Conservation (phyloP, 2,797 vertebrate genomes). For the Acanthurus tractus region DNA sequence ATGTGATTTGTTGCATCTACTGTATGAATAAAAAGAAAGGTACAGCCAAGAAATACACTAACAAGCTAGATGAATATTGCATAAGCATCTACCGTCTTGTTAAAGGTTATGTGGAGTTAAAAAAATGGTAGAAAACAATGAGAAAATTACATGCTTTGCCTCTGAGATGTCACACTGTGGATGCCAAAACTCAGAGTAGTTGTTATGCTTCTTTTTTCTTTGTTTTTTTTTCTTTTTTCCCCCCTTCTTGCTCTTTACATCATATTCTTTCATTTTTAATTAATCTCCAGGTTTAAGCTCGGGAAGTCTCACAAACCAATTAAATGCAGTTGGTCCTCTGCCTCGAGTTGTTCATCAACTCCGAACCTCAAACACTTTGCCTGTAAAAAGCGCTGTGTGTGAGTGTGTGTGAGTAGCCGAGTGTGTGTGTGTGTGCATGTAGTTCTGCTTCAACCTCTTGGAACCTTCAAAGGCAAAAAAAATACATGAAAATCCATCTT, state of each 20-base stretch:
- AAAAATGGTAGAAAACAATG: conserved; percentile 7
- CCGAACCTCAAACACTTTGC: conserved; percentile 28
- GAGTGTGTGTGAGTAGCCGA: conserved; percentile 6
- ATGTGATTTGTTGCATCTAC: conserved; percentile 34
- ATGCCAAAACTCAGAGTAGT: conserved; percentile 36
- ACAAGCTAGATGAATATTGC: conserved; percentile 60
- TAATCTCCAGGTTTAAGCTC: conserved; percentile 66
- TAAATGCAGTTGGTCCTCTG: conserved; percentile 58
- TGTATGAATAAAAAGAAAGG: conserved; percentile 29
- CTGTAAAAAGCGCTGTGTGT: conserved; percentile 17
- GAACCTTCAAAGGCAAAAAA: conserved; percentile 62
- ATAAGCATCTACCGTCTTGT: conserved; percentile 42
- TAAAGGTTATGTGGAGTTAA: conserved; percentile 30
- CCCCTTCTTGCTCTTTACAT: conserved; percentile 31
- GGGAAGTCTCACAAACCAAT: conserved; percentile 55
- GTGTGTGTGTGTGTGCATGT: conserved; percentile 21
- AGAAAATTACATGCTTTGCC: conserved; percentile 16
- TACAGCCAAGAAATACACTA: conserved; percentile 13
- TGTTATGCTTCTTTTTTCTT: conserved; percentile 22
- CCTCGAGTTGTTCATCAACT: conserved; percentile 63
- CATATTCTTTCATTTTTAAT: conserved; percentile 68
- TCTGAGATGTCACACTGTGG: conserved; percentile 15
- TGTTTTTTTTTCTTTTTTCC: background rate
- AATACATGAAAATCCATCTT: conserved; percentile 67
- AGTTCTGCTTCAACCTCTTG: conserved; percentile 34